phyloP scores from a whole-genome alignment of 1,140 invertebrate species.

The Muscidifurax raptorellus region DNA sequence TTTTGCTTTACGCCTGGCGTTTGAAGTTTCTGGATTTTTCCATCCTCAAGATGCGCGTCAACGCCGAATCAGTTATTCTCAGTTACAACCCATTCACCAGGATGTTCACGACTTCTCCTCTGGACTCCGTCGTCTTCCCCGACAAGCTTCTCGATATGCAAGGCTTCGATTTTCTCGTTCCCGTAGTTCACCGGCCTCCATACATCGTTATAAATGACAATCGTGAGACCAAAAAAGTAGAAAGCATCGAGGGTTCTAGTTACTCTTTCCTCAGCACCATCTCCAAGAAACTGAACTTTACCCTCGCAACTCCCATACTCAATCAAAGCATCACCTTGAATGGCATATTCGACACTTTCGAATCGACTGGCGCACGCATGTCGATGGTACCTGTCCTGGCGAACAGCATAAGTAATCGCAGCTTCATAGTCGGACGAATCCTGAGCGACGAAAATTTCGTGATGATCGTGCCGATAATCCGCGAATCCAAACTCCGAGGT shows the following conservation, averaged over 20 bases:
- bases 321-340: background rate
- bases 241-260: background rate
- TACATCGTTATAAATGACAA: background rate
- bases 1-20: background rate
- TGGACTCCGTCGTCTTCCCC: background rate
- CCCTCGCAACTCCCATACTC: background rate
- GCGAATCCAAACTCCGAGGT: background rate
- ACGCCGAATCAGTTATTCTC: background rate
- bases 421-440: background rate
- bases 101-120: background rate
- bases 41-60: background rate
- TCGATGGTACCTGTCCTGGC: background rate
- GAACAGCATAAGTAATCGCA: background rate
- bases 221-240: background rate
- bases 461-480: background rate
- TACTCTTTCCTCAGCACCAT: background rate
- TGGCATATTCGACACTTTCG: background rate
- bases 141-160: background rate
- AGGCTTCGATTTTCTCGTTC: slow-evolving; percentile 7
- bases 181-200: background rate
- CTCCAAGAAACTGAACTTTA: slow-evolving; percentile 9
- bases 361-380: background rate
- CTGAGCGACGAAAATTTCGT: background rate
- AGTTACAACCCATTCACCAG: background rate
- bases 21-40: slow-evolving; percentile 12